Evolutionary conservation across 2,113 vertebrate species (phyloP), one percentile per base, ranked within the genome.

Genomic region (Machaerirhynchus nigripectus): DNA sequence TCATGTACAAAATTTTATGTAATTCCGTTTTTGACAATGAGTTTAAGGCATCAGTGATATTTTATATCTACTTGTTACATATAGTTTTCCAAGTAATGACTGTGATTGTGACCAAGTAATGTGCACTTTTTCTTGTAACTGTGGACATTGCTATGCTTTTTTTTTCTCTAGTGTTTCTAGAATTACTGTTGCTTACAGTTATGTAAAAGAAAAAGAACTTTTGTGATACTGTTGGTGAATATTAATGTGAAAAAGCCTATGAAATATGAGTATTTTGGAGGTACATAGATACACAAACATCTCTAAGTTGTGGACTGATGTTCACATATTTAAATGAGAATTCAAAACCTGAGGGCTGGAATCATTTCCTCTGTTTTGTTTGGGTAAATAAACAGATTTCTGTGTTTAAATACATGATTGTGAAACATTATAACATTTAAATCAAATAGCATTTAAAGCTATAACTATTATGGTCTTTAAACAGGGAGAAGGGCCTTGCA

Each of bases 211-310:
- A 97, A 97, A 97, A 97, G 85, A 98, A 97, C 96, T 98, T 98
- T 98, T 98, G 98, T 98, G 98, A 98, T 98, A 98, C 98, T 98
- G 98, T 98, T 98, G 98, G 98, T 98, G 98, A 98, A 98, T 97
- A 98, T 98, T 98, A 98, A 98, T 98, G 98, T 98, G 98, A 98
- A 98, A 98, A 98, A 98, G 97, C 98, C 98, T 98, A 98, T 98
- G 98, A 98, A 98, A 98, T 98, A 98, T 98, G 96, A 98, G 97
- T 98, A 98, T 98, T 98, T 98, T 98, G 98, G 97, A 98, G 97
- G 98, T 98, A 98, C 97, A 97, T 98, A 98, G 97, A 97, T 97
- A 98, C 97, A 98, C 95, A 98, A 97, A 98, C 98, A 97, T 97
- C 98, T 97, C 97, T 97, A 97, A 96, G 86, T 91, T 98, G 98